Percentiles rank a stretch among this genome's conserved stretches.
phyloP scores from a whole-genome alignment of 2,113 vertebrate genomes.

The Dicaeum eximium region DNA sequence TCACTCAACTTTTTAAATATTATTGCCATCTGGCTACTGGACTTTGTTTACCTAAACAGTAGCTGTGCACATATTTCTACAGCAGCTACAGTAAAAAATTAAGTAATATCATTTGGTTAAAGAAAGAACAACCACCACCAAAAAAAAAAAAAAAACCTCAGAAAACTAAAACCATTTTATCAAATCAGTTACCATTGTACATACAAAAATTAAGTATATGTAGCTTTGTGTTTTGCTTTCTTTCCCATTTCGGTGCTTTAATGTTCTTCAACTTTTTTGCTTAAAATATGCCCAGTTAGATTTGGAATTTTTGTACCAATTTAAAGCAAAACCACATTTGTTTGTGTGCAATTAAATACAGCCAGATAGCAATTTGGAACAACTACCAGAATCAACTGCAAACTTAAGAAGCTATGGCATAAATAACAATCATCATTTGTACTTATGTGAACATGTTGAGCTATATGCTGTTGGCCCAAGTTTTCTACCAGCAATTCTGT shows the following conservation, averaged over 20 bases:
- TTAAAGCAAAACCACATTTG: background rate
- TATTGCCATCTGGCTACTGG: conserved; percentile 59
- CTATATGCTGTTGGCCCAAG: background rate
- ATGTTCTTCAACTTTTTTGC: background rate
- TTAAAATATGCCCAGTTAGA: background rate
- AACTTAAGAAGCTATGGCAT: background rate
- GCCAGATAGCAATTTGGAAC: background rate
- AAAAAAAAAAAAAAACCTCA: background rate
- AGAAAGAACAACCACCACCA: background rate
- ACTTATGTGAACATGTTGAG: background rate
- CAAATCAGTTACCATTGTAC: background rate
- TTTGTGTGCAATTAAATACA: background rate
- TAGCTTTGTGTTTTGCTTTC: background rate
- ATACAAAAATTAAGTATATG: background rate
- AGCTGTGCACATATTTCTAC: conserved; percentile 51
- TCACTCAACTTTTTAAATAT: conserved; percentile 37
- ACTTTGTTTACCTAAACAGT: conserved; percentile 66
- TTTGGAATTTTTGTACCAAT: background rate
- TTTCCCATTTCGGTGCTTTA: background rate
- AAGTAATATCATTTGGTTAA: conserved; percentile 47
- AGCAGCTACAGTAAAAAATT: conserved; percentile 51
- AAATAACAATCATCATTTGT: background rate
- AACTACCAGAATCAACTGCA: background rate
- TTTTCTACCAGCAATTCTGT: background rate
- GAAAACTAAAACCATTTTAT: background rate